phyloP scores from a whole-genome alignment of 1,140 invertebrate genomes.

The Microplitis mediator region DNA sequence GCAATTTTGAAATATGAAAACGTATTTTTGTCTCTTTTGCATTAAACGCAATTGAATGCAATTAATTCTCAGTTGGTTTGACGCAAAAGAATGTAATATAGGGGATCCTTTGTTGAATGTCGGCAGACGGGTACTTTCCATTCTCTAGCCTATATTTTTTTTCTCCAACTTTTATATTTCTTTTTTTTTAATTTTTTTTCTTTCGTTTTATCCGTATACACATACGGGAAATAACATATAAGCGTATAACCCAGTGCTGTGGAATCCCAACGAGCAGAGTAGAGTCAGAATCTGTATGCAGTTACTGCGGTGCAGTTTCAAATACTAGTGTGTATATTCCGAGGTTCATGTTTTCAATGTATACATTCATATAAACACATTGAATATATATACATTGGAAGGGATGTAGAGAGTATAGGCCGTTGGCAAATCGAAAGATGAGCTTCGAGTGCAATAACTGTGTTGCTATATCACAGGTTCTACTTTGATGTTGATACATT shows the following conservation, averaged over 20 bases:
- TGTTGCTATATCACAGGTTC: conserved; percentile 9
- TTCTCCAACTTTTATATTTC: not conserved
- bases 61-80: conserved; percentile 28
- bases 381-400: conserved; percentile 3
- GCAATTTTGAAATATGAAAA: not conserved
- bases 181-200: not conserved
- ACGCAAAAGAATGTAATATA: conserved; percentile 34
- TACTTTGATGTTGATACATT: conserved; percentile 41
- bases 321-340: not conserved
- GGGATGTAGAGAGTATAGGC: not conserved
- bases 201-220: not conserved
- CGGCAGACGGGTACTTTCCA: not conserved
- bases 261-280: not conserved
- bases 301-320: not conserved
- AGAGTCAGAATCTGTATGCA: not conserved
- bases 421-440: conserved; percentile 18
- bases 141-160: not conserved
- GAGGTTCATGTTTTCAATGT: conserved; percentile 12
- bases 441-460: conserved; percentile 36
- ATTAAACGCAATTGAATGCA: conserved; percentile 17
- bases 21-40: not conserved
- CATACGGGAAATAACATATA: not conserved
- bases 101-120: conserved; percentile 8
- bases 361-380: not conserved
- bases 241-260: not conserved